A percentile compares a stretch with the other conserved stretches of the same genome.
phyloP scores from a whole-genome alignment of 2,888 invertebrate genomes.

The Aporophyla nigra region DNA sequence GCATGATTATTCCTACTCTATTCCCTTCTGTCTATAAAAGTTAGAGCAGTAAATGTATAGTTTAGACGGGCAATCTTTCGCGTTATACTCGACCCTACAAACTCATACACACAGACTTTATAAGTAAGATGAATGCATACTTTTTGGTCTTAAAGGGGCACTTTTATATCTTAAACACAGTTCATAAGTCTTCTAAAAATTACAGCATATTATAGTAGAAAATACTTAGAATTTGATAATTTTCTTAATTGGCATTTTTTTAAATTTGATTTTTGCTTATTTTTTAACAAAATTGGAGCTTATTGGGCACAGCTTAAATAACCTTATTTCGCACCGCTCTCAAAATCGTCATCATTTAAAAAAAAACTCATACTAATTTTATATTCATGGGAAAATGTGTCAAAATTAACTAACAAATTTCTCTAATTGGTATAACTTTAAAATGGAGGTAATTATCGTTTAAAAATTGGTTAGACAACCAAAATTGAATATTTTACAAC shows the following conservation, averaged over 20 bases:
- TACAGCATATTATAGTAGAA: slow-evolving; percentile 19
- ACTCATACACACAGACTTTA: too few relatives aligned
- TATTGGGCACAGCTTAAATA: slow-evolving; percentile 32
- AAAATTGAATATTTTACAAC: not conserved
- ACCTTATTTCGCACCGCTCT: slow-evolving; percentile 25
- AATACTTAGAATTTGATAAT: not conserved
- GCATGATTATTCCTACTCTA: too few relatives aligned
- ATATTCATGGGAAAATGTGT: not conserved
- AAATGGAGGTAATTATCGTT: not conserved
- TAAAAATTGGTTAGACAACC: not conserved
- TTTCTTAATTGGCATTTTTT: slow-evolving; percentile 3
- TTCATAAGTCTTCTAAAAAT: slow-evolving; percentile 17
- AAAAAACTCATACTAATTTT: slow-evolving; percentile 12
- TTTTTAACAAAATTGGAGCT: slow-evolving; percentile 25
- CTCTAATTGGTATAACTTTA: not conserved
- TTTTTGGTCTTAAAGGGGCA: too few relatives aligned
- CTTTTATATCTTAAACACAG: not conserved
- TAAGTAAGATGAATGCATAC: too few relatives aligned
- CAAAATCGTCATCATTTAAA: not conserved
- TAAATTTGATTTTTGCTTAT: slow-evolving; percentile 10
- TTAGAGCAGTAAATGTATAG: too few relatives aligned
- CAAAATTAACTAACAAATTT: slow-evolving; percentile 28
- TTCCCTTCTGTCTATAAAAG: too few relatives aligned
- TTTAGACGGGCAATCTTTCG: too few relatives aligned
- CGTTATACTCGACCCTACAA: too few relatives aligned